A percentile compares a stretch with the other conserved stretches of the same genome.
Evolutionary conservation across 2,113 vertebrate genomes (phyloP).

Genomic region (Saguinus midas): DNA sequence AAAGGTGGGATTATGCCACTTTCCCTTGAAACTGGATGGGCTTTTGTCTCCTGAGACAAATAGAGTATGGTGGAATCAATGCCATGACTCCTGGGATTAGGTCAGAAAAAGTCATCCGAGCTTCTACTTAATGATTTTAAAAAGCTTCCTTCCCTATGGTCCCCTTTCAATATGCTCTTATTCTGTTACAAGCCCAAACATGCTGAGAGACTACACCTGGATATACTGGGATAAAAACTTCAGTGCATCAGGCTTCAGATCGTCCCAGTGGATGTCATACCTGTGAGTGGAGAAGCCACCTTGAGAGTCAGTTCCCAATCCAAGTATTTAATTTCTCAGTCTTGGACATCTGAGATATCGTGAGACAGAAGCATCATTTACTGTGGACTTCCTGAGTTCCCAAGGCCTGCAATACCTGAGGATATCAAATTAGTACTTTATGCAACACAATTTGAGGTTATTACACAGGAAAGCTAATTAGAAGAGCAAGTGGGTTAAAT

Average conservation of each 20-base stretch:
- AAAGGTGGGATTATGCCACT: not conserved
- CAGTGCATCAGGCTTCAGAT: not conserved
- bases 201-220: not conserved
- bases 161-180: no score
- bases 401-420: not conserved
- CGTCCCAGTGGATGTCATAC: not conserved
- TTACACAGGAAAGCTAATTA: not conserved
- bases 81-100: no score
- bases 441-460: not conserved
- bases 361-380: not conserved
- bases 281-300: not conserved
- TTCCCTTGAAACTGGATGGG: not conserved
- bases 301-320: not conserved
- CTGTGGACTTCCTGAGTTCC: not conserved
- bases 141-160: not conserved
- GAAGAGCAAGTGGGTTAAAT: not conserved
- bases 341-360: not conserved
- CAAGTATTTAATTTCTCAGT: not conserved
- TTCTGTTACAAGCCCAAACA: not conserved
- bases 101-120: not conserved
- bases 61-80: not conserved
- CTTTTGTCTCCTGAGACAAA: not conserved
- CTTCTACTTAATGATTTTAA: rapidly evolving
- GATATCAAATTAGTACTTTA: not conserved
- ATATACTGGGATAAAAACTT: not conserved